Evolutionary conservation across 1,140 invertebrate genomes (phyloP), one percentile per base, ranked within the genome.

Genomic region (Cyclargus thomasi): DNA sequence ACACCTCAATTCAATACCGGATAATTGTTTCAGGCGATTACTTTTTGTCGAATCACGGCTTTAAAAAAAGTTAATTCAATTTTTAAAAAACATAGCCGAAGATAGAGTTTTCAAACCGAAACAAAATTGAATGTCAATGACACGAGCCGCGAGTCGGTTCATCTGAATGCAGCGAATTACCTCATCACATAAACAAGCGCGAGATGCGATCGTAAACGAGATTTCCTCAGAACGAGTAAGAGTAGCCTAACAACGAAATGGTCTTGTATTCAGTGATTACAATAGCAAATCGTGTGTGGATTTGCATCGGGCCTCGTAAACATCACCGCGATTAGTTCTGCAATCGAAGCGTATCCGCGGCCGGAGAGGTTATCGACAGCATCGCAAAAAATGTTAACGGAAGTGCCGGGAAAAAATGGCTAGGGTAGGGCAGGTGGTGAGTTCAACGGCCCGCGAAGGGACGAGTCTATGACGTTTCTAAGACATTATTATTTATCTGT

Each of bases 391-490:
- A 80, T 64, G 81, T 73, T 79, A 80, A 82, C 87, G 87, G 87
- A 90, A 90, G 85, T 86, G 74, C 71, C 74, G 76, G 70, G 81
- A 88, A 89, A 88, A 89, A 89, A 89, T 82, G 73, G 73, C 79
- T 72, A 77, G 77, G 81, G 83, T 77, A 77, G 78, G 79, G 73
- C 85, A 87, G 85, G 83, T 86, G 85, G 72, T 73, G 70, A 78
- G 86, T 85, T 87, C 85, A 87, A 83, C 78, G 84, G 70, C 81
- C 86, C 74, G 77, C 76, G 77, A 77, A 73, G 79, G 75, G 73
- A 77, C 72, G 63, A 68, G 69, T 69, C 64, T 73, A 66, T 62
- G 71, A 69, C 70, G 71, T 72, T 80, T 80, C 77, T 76, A 75
- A 76, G 76, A 74, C 73, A 72, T 78, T 73, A 78, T 73, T 68